Base-by-base conservation (phyloP, 2,888 invertebrate species). In the Pheosia gnoma region DNA sequence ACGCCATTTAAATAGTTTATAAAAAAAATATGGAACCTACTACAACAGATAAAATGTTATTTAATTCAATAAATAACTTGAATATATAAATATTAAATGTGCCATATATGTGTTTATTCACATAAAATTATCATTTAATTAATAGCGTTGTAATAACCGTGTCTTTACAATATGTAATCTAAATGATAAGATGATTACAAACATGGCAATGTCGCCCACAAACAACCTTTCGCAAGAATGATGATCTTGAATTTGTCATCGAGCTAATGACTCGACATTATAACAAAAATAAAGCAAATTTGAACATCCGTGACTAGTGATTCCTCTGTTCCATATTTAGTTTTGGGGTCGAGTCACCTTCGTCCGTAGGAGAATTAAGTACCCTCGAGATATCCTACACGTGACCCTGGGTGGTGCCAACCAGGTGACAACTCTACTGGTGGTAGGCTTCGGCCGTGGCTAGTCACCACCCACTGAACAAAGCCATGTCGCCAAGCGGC, bases 91-190 rank as follows among this genome's bases (percentile, higher is more conserved):
- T 51, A 51, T 8, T 25, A 51, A 51, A 8, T 8, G 8, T 13
- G 7, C 25, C 51, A 51, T n/a, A 49, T 49, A 13, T 25, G 4
- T 49, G 13, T 49, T 49, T n/a, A 9, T 47, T 47, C 47, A n/a
- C 49, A 51, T 51, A 25, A 25, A 51, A 25, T 25, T 51, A 25
- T 5, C 51, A 51, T 25, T 51, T 51, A 51, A 51, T 51, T 51
- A 51, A 51, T 47, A 47, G n/a, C n/a, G n/a, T 47, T 47, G 47
- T n/a, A 47, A 47, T 51, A 51, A 25, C 49, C 49, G 11, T 51
- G 8, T 51, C 6, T 51, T 51, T 8, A 51, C 25, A 51, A 8
- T 25, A 51, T 25, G 51, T 13, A 8, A 51, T 25, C 51, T 51
- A 25, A 51, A 51, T 51, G 51, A 25, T 51, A 51, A 51, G 25